A percentile compares a stretch with the other conserved stretches of the same genome.
Conservation (phyloP, 2,113 vertebrate species). For the Petrocephalus zakoni region DNA sequence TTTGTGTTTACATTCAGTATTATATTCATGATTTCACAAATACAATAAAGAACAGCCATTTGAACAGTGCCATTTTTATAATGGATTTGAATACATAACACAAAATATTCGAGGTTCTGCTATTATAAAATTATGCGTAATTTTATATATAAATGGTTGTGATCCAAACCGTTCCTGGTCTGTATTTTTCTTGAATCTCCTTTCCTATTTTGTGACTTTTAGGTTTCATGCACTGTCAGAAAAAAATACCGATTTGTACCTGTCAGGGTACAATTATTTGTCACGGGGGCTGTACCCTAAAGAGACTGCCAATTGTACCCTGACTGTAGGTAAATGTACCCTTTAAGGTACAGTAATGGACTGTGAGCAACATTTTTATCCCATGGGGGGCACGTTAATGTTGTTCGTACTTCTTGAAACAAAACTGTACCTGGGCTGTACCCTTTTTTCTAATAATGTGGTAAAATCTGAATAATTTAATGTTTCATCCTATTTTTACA, state of each 20-base stretch:
- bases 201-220: not conserved
- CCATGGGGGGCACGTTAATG: not conserved
- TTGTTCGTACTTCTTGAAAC: not conserved
- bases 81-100: not conserved
- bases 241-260: not conserved
- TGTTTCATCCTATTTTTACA: not conserved
- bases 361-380: not conserved
- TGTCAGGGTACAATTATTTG: not conserved
- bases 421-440: not conserved
- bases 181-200: not conserved
- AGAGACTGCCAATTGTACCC: not conserved
- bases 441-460: not conserved
- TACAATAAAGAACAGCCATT: not conserved
- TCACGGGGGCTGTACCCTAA: not conserved
- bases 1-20: not conserved
- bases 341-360: not conserved
- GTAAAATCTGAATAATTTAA: not conserved
- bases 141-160: no score
- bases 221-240: not conserved
- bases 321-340: not conserved
- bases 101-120: not conserved
- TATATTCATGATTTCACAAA: not conserved
- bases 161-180: no score
- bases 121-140: not conserved
- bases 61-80: not conserved